Evolutionary conservation across 2,888 invertebrate species (phyloP).

Genomic region (Andrena chrysosceles): DNA sequence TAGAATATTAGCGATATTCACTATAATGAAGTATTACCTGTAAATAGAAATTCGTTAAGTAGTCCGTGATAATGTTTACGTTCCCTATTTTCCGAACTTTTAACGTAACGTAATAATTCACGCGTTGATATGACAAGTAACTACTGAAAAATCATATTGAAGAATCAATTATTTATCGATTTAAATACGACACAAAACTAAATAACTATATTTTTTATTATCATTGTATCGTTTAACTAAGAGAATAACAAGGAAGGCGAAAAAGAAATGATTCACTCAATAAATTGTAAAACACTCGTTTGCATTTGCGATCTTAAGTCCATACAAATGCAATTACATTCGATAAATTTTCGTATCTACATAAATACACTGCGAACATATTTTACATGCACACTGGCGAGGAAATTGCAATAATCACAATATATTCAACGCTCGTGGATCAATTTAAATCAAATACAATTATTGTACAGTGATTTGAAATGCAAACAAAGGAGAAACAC

Average conservation of each 20-base stretch:
- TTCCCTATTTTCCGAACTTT: too few relatives aligned
- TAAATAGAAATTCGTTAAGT: too few relatives aligned
- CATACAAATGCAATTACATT: constrained; percentile 47
- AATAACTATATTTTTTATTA: neutral
- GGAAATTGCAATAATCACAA: constrained; percentile 20
- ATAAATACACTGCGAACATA: constrained; percentile 57
- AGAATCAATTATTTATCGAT: too few relatives aligned
- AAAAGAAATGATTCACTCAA: neutral
- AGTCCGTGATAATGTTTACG: too few relatives aligned
- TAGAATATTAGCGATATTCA: too few relatives aligned
- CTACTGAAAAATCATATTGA: too few relatives aligned
- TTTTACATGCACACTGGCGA: constrained; percentile 16
- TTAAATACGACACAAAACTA: neutral
- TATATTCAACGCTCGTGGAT: constrained; percentile 12
- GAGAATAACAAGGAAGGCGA: neutral
- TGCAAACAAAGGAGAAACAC: constrained; percentile 35
- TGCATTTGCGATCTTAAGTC: constrained; percentile 30
- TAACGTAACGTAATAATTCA: too few relatives aligned
- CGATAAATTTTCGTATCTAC: constrained; percentile 52
- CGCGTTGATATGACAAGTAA: too few relatives aligned
- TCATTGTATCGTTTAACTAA: too few relatives aligned
- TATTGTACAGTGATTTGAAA: constrained; percentile 34
- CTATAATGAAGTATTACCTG: too few relatives aligned
- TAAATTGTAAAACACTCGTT: constrained; percentile 31
- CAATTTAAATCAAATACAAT: constrained; percentile 38